Conservation (phyloP, 2,113 vertebrate genomes). For the Oreochromis tanganicae region DNA sequence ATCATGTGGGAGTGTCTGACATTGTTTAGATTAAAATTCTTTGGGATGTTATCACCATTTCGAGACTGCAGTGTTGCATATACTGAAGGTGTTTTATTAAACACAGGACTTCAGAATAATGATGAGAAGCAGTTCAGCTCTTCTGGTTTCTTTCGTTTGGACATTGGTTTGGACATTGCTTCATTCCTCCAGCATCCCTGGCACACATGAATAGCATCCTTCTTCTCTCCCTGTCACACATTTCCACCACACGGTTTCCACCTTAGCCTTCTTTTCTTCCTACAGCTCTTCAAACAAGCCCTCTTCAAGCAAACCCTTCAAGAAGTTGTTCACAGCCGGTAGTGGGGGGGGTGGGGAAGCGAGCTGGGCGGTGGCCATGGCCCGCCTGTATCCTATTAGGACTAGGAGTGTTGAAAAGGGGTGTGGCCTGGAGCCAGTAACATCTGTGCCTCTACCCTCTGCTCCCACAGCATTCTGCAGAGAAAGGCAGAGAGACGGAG, state of each 20-base stretch:
- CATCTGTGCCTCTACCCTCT: constrained; percentile 73
- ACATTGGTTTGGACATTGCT: not conserved
- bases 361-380: constrained; percentile 53
- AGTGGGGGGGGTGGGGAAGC: not conserved
- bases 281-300: constrained; percentile 45
- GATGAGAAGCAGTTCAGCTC: not conserved
- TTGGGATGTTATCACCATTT: not conserved
- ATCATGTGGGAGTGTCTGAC: constrained; percentile 26
- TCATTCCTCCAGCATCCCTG: not conserved
- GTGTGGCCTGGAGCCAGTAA: constrained; percentile 67
- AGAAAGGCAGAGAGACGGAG: constrained; percentile 43
- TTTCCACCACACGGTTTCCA: constrained; percentile 4
- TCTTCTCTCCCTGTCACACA: not conserved
- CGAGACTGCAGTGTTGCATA: not conserved
- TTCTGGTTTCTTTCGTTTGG: not conserved
- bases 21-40: constrained; percentile 35
- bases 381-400: constrained; percentile 67
- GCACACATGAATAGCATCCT: not conserved
- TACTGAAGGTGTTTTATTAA: not conserved
- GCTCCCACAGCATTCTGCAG: constrained; percentile 58
- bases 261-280: constrained; percentile 12
- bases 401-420: constrained; percentile 71
- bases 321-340: constrained; percentile 30
- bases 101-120: not conserved
- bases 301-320: constrained; percentile 51